Evolutionary conservation across 2,113 vertebrate genomes (phyloP).

Genomic region (Circaetus cinerascens): DNA sequence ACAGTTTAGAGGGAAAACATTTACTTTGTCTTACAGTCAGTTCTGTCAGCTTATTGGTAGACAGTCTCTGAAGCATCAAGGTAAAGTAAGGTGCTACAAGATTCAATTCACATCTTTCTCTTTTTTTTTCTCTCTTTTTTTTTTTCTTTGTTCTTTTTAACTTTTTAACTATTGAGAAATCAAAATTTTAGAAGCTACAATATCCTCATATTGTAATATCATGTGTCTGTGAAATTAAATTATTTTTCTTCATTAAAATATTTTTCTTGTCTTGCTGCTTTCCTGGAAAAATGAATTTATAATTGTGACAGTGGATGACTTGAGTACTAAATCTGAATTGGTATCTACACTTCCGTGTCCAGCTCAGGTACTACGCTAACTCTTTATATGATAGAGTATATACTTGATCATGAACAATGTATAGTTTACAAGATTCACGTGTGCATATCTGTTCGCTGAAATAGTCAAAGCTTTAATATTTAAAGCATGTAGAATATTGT

Average conservation of each 20-base stretch:
- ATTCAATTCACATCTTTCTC: background rate
- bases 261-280: constrained; percentile 5
- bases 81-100: constrained; percentile 46
- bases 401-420: background rate
- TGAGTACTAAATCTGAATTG: constrained; percentile 25
- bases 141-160: background rate
- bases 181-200: background rate
- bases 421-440: background rate
- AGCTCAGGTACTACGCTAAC: constrained; percentile 33
- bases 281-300: constrained; percentile 26
- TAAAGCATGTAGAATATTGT: background rate
- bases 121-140: background rate
- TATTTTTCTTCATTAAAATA: background rate
- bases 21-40: constrained; percentile 87
- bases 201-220: background rate
- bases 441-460: background rate
- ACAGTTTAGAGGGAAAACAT: constrained; percentile 90
- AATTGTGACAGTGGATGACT: constrained; percentile 35
- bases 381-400: background rate
- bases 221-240: background rate
- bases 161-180: background rate
- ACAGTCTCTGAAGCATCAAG: constrained; percentile 87
- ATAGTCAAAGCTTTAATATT: background rate
- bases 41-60: constrained; percentile 84
- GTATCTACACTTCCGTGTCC: background rate